Evolutionary conservation across 2,113 vertebrate genomes (phyloP), one percentile per base, ranked within the genome.

Genomic region (Parotia lawesii): DNA sequence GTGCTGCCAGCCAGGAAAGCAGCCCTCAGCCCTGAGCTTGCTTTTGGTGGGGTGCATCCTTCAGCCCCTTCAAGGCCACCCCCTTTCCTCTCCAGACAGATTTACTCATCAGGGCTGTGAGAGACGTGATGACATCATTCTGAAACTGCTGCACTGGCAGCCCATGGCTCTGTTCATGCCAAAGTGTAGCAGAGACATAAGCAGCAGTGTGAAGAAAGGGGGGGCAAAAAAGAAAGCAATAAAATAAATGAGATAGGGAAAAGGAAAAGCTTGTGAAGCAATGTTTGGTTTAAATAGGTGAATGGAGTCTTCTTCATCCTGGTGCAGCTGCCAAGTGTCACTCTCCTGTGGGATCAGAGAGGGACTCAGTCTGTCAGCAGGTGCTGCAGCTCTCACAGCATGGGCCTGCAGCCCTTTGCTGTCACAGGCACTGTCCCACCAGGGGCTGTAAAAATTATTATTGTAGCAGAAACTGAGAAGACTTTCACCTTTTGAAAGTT

Each of bases 131-230:
- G 16, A 17, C 45, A 66, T 21, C 8, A 1, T 44, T 48, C 12
- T 40, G 47, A 45, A 64, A 21, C 18, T 5, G 0, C 65, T 15
- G 10, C 0, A 2, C 62, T 40, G 51, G 47, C n/a, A 88, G 21
- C 9, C 40, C 0, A 0, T 9, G 37, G 16, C 38, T 73, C 31
- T 37, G 18, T 7, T 33, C 11, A 5, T 21, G 14, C 10, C 60
- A 42, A 61, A 86, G 18, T 1, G 3, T 40, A 40, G 11, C 54
- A 69, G 35, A 67, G 58, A 54, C 28, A 42, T 0, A 37, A 16
- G 21, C 27, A 72, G 18, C 1, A 1, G 27, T 0, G 0, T 35
- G 50, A 47, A 62, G 31, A 37, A 50, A 9, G 2, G 4, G 1
- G 3, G 4, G 4, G 11, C 0, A 6, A 10, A 20, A 22, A 8